A percentile compares a stretch with the other conserved stretches of the same genome.
Conservation (phyloP, 2,888 invertebrate genomes). For the Anthophora plumipes region DNA sequence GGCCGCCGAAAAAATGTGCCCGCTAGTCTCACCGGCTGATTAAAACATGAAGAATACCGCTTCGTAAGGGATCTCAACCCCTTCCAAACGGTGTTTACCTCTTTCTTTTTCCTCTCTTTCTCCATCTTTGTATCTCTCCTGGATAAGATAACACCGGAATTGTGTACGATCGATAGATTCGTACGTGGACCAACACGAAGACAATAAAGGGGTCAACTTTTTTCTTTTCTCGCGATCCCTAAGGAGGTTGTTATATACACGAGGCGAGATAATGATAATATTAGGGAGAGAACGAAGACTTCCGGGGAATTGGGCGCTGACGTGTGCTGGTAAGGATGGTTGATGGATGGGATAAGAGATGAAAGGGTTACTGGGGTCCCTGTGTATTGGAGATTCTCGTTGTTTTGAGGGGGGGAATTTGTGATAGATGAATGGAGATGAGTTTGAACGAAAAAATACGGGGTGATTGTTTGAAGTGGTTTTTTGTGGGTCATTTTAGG, state of each 20-base stretch:
- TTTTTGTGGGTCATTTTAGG: too few species aligned
- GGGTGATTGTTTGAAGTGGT: too few species aligned
- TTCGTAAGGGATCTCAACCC: neutral
- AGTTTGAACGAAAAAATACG: too few species aligned
- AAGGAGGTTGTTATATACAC: neutral
- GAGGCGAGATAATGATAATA: neutral
- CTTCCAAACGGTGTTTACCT: neutral
- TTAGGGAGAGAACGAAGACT: neutral
- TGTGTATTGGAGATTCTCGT: too few species aligned
- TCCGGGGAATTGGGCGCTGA: too few species aligned
- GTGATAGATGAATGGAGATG: too few species aligned
- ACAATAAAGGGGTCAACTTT: neutral
- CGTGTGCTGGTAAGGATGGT: too few species aligned
- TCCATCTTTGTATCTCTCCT: neutral
- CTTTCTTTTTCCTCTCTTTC: neutral
- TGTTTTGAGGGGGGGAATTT: too few species aligned
- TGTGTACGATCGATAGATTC: neutral
- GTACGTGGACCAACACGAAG: neutral
- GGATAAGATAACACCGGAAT: constrained; percentile 13
- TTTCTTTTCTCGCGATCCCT: neutral
- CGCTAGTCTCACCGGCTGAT: constrained; percentile 31
- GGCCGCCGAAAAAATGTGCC: constrained; percentile 47
- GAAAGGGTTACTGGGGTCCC: too few species aligned
- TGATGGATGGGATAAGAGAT: too few species aligned
- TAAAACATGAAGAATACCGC: constrained; percentile 13